These are phyloP conservation scores for Psilopsiagon aymara DNA, from an alignment of 2,113 vertebrate species.

Conservation along the genomic window DNA sequence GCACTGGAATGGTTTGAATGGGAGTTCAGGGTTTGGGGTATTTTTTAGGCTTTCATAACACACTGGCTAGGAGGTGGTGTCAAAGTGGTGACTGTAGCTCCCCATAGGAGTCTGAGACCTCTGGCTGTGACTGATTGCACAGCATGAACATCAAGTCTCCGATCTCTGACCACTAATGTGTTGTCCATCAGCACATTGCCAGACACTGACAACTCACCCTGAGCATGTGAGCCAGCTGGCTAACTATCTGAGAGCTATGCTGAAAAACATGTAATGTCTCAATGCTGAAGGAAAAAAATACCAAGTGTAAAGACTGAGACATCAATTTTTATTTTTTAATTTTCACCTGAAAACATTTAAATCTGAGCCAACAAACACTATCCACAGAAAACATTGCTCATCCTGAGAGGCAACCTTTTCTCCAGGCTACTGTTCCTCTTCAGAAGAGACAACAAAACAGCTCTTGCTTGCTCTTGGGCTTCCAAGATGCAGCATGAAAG, in stretches of 20 bases:
- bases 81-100: neutral
- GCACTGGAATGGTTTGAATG: neutral
- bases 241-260: neutral
- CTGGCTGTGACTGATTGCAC: neutral
- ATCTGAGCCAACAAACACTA: neutral
- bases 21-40: neutral
- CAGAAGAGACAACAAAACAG: neutral
- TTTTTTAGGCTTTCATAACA: neutral
- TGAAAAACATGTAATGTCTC: slow-evolving; percentile 3
- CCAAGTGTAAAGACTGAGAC: neutral
- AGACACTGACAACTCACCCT: neutral
- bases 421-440: neutral
- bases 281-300: neutral
- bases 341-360: neutral
- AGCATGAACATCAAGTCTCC: neutral
- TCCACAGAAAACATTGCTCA: neutral
- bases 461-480: neutral
- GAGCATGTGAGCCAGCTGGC: neutral
- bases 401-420: neutral
- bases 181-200: neutral
- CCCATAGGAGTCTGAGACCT: neutral
- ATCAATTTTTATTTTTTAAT: neutral
- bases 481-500: neutral
- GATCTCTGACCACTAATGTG: neutral
- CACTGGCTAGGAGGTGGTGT: neutral